A percentile compares a stretch with the other conserved stretches of the same genome.
Evolutionary conservation across 2,113 vertebrate species (phyloP).

Genomic region (Leptobrachium leishanense): DNA sequence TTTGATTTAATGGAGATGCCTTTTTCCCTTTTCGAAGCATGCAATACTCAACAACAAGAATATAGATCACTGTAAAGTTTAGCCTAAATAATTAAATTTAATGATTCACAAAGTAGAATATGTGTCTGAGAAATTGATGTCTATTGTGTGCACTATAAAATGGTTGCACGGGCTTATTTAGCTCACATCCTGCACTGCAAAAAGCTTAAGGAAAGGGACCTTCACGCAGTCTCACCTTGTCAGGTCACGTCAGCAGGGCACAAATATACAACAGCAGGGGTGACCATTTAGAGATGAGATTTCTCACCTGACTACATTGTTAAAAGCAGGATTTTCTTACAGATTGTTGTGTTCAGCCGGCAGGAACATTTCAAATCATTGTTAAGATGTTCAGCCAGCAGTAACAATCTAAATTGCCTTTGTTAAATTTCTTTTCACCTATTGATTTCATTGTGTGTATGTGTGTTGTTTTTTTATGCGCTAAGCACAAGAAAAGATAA

Average conservation of each 20-base stretch:
- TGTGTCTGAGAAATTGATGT: background rate
- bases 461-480: constrained; percentile 1
- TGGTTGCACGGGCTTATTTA: background rate
- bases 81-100: constrained; percentile 13
- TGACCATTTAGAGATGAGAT: constrained; percentile 21
- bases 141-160: background rate
- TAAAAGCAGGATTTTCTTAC: constrained; percentile 16
- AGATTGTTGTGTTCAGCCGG: constrained; percentile 24
- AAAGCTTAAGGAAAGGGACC: background rate
- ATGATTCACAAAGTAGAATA: background rate
- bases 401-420: constrained; percentile 40
- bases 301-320: constrained; percentile 21
- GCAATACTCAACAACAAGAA: background rate
- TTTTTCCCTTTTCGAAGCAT: background rate
- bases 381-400: constrained; percentile 44
- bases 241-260: background rate
- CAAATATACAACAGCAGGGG: background rate
- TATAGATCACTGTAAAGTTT: background rate
- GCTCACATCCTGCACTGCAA: background rate
- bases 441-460: constrained; percentile 33
- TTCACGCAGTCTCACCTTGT: constrained; percentile 22
- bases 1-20: background rate
- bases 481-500: background rate
- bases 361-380: constrained; percentile 41
- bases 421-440: constrained; percentile 36